Conservation (phyloP, 2,797 vertebrate genomes). For the Synanceia verrucosa region DNA sequence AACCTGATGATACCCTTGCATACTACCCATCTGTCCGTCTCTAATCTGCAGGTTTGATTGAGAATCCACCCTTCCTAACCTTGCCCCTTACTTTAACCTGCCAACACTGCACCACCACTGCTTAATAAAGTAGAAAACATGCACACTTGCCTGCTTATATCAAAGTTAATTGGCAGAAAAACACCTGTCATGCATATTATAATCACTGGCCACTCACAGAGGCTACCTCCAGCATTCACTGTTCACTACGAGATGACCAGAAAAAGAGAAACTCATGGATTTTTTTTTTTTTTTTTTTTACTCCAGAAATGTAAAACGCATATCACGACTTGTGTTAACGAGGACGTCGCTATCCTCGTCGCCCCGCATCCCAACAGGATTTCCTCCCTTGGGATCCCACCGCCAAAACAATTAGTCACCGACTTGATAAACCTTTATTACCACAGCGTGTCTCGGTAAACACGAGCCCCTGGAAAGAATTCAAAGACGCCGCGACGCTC, state of each 20-base stretch:
- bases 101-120: constrained; percentile 29
- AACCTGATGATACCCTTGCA: too few relatives aligned
- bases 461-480: constrained; percentile 16
- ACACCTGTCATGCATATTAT: constrained; percentile 61
- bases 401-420: constrained; percentile 29
- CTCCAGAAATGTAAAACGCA: neutral
- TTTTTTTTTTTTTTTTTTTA: neutral
- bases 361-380: constrained; percentile 18
- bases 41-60: too few relatives aligned
- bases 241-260: constrained; percentile 34
- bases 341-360: constrained; percentile 4
- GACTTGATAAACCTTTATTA: constrained; percentile 25
- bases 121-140: constrained; percentile 61
- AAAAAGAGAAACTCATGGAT: neutral
- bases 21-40: neutral
- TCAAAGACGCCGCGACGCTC: constrained; percentile 1
- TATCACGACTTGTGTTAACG: constrained; percentile 10
- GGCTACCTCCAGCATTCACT: constrained; percentile 14
- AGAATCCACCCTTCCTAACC: too few relatives aligned
- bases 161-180: constrained; percentile 71
- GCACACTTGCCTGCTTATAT: constrained; percentile 47
- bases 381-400: constrained; percentile 12
- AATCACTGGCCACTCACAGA: constrained; percentile 60
- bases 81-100: constrained; percentile 43
- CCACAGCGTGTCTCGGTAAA: constrained; percentile 7